Percentiles rank a stretch among this genome's conserved stretches.
These are phyloP conservation scores for Aurelia aurita complex sp. Pacific DNA, from an alignment of 30 jellyfish, hydroid and myxozoan genomes.

Conservation along the genomic window DNA sequence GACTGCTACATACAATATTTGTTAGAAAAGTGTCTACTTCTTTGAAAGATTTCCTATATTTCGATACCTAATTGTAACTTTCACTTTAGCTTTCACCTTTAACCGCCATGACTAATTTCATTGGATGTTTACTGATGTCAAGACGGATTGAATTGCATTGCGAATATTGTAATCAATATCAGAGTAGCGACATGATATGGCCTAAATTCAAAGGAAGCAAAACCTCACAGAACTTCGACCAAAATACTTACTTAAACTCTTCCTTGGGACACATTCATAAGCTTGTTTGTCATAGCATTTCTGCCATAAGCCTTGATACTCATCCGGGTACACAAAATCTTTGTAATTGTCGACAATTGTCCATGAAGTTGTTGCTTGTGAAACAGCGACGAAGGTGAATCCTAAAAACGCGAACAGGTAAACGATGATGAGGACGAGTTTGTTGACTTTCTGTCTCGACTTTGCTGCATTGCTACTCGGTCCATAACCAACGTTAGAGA, in stretches of 20 bases:
- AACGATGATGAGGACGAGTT: conserved; percentile 33
- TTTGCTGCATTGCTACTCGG: conserved; percentile 25
- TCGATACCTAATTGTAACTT: no score
- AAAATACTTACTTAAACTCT: conserved; percentile 50
- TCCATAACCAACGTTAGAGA: conserved; percentile 24
- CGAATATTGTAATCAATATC: no score
- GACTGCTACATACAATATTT: no score
- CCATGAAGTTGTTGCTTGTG: conserved; percentile 82
- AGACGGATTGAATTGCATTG: no score
- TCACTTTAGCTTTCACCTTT: no score
- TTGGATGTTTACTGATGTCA: no score
- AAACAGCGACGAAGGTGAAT: conserved; percentile 62
- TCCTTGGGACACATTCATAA: conserved; percentile 53
- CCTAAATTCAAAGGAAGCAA: no score
- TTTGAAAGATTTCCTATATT: no score
- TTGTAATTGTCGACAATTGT: conserved; percentile 65
- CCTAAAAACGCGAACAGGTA: conserved; percentile 67
- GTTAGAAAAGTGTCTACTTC: no score
- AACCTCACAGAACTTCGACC: no score
- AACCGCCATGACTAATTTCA: no score
- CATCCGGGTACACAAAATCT: conserved; percentile 67
- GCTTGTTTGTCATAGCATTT: conserved; percentile 49
- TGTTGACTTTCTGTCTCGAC: conserved; percentile 20
- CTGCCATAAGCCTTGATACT: conserved; percentile 78
- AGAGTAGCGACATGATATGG: no score